phyloP scores from a whole-genome alignment of 2,113 vertebrate species.

The Blennius ocellaris region DNA sequence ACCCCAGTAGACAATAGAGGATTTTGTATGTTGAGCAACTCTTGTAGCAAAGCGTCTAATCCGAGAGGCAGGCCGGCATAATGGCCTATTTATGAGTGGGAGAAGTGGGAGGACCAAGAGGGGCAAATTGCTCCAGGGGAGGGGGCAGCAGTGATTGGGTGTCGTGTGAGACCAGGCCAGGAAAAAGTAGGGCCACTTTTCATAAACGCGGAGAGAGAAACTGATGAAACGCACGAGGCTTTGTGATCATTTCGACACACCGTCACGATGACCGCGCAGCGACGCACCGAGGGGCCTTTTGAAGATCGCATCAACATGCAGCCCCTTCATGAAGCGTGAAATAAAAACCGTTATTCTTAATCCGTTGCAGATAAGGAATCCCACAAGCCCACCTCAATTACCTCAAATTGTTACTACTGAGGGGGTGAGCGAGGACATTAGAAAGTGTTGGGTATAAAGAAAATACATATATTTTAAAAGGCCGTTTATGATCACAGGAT shows the following conservation, averaged over 20 bases:
- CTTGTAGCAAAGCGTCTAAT: constrained; percentile 69
- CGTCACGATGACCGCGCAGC: constrained; percentile 1
- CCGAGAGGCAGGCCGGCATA: constrained; percentile 63
- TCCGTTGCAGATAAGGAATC: constrained; percentile 29
- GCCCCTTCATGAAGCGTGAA: constrained; percentile 47
- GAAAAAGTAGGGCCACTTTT: constrained; percentile 15
- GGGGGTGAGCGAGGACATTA: neutral
- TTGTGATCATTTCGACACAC: constrained; percentile 40
- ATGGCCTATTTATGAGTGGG: constrained; percentile 73
- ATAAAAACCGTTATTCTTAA: constrained; percentile 48
- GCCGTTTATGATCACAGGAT: neutral
- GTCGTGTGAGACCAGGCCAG: constrained; percentile 39
- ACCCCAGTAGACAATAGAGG: constrained; percentile 56
- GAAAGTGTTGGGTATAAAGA: neutral
- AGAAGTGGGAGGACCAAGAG: constrained; percentile 61
- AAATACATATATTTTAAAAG: neutral
- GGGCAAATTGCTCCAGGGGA: constrained; percentile 62
- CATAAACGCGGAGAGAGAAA: constrained; percentile 30
- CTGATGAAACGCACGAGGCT: constrained; percentile 6
- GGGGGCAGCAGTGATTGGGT: constrained; percentile 38
- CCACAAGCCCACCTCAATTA: constrained; percentile 36
- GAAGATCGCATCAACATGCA: constrained; percentile 7
- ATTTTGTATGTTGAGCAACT: constrained; percentile 71
- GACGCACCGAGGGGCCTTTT: constrained; percentile 6
- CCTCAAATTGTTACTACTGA: constrained; percentile 6